Base-by-base conservation (phyloP, 2,888 invertebrate genomes). In the Eueremaeus valkanovi region DNA sequence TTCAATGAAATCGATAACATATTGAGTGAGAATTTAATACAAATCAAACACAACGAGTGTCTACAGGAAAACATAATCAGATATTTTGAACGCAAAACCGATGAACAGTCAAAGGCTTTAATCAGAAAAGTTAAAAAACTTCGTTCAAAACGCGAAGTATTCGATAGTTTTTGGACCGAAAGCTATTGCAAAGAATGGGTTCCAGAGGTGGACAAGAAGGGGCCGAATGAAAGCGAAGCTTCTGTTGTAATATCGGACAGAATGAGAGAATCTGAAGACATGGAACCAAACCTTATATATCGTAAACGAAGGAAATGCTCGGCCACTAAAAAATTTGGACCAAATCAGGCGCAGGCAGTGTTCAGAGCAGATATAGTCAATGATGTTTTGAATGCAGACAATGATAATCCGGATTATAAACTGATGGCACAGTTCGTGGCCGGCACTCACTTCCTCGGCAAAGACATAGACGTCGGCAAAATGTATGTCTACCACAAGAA, bases 381-480 rank as follows among this genome's bases (percentile, higher is more conserved):
- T 42, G 75, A 75, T 31, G 70, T 78, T 63, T 76, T 76, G 33
- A 78, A 76, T 51, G 73, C 75, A 5, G n/a, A n/a, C n/a, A 40
- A 75, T 13, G 75, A 78, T 40, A 76, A 77, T 13, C 77, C 78
- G 1, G 78, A 79, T 27, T 78, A 78, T 55, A 78, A 78, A 49
- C 58, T 79, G 1, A 74, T 78, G 27, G 76, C 78, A 16, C 76
- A 78, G 36, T 78, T 79, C 42, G 77, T 76, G 9, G 75, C 77
- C 13, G 76, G 74, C 5, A 42, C 78, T 16, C 76, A 79, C 61
- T 77, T 79, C 40, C 72, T 79, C 0, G 79, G 79, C 31, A 73
- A 77, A 55, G 51, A 78, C 75, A 75, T 78, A 40, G 78, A 79
- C 68, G 72, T 79, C 13, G 79, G 79, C 1, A 74, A 76, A 11